Evolutionary conservation across 2,113 vertebrate species (phyloP).

Genomic region (Xyliphius kryptos): DNA sequence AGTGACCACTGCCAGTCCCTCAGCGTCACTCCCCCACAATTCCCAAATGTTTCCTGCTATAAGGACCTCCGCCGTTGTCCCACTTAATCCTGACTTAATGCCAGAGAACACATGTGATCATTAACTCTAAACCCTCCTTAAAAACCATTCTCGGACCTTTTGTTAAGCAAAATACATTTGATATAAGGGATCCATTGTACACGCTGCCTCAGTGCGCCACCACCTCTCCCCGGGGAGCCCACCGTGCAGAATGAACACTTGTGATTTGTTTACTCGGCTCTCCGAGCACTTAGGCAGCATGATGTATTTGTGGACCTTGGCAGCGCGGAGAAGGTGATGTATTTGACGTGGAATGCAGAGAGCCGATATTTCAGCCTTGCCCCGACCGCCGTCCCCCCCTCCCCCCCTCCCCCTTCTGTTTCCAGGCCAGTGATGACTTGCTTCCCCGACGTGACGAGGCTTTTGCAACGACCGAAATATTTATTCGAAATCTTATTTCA

Average conservation of each 20-base stretch:
- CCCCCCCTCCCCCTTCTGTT: neutral
- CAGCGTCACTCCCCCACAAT: too few relatives aligned
- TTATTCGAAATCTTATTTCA: slow-evolving; percentile 46
- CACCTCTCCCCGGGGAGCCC: neutral
- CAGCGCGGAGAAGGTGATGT: slow-evolving; percentile 49
- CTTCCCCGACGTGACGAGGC: slow-evolving; percentile 41
- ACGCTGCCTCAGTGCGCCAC: neutral
- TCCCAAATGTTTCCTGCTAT: too few relatives aligned
- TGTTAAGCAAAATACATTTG: neutral
- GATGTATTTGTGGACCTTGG: slow-evolving; percentile 57
- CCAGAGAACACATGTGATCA: neutral
- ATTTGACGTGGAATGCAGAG: slow-evolving; percentile 48
- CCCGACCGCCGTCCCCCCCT: neutral
- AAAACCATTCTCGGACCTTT: neutral
- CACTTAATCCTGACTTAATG: neutral
- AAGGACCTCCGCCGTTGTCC: neutral
- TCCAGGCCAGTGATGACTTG: slow-evolving; percentile 10
- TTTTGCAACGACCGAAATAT: slow-evolving; percentile 49
- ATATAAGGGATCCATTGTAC: neutral
- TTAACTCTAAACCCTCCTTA: neutral
- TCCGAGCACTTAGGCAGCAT: slow-evolving; percentile 44
- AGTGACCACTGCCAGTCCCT: too few relatives aligned
- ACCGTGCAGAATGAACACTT: slow-evolving; percentile 10
- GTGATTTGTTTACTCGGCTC: slow-evolving; percentile 38
- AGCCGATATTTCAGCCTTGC: slow-evolving; percentile 23